Evolutionary conservation across 2,888 invertebrate genomes (phyloP), one percentile per base, ranked within the genome.

Genomic region (Congeria kusceri): DNA sequence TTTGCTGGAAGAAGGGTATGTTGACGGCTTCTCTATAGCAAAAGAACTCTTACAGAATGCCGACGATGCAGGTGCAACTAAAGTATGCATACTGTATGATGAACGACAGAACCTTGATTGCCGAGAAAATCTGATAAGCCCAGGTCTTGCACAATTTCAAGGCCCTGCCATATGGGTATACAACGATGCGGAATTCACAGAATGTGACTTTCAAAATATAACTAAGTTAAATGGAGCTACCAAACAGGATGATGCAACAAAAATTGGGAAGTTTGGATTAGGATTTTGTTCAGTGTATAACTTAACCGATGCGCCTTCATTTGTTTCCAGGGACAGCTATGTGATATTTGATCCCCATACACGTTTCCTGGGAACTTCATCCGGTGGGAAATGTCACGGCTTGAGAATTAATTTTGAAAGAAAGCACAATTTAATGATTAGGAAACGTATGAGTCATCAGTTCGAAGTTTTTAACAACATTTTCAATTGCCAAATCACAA

Each of bases 241-340:
- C 1, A 92, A 92, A 76, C 86, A 87, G 68, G 68, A 80, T 7
- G 85, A 91, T 29, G 83, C 86, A 28, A 88, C 88, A 3, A 92
- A 91, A 78, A 89, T 92, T 63, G 92, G 92, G n/a, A 86, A 89
- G 53, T 92, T 92, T 86, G 92, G 92, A 32, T 85, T 92, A 13
- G 92, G 92, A 0, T 92, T 92, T 82, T 91, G 91, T 70, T 85
- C 91, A 25, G 91, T 92, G n/a, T 92, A 92, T 76, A 92, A 92
- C 64, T 47, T 92, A n/a, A 92, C 92, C 7, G 92, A 92, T 85
- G 90, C 91, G 7, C 92, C 92, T 5, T 90, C 90, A 47, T 91
- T 92, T 67, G 80, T 92, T 20, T 91, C 91, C 64, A 78, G 91
- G 5, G 77, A 89, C 65, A 88, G 83, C 64, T 73, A 91, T 49